Evolutionary conservation across 2,113 vertebrate genomes (phyloP).

Genomic region (Dendropsophus ebraccatus): DNA sequence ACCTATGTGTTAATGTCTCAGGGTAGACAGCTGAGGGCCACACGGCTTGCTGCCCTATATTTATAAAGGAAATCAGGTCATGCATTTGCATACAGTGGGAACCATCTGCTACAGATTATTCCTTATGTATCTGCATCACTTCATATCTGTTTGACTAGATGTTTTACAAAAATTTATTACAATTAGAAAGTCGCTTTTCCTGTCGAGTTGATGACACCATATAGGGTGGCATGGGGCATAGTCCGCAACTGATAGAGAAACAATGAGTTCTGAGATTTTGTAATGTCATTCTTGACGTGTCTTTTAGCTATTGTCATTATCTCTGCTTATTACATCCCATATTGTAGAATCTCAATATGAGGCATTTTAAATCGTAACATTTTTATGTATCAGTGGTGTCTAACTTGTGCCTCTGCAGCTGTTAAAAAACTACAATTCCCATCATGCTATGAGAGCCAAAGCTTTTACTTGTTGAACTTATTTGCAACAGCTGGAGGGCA

Average conservation of each 20-base stretch:
- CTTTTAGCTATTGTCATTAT: neutral
- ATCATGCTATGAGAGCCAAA: too few species aligned
- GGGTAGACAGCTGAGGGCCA: neutral
- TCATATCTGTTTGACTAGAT: neutral
- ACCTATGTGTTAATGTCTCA: constrained; percentile 17
- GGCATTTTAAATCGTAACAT: too few species aligned
- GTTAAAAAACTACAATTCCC: too few species aligned
- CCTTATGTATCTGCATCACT: constrained; percentile 17
- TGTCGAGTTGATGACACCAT: neutral
- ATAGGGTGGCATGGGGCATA: neutral
- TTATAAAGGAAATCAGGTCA: constrained; percentile 40
- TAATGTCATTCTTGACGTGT: neutral
- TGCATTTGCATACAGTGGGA: constrained; percentile 5
- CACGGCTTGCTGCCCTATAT: constrained; percentile 16
- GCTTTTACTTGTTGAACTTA: too few species aligned
- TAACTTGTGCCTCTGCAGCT: too few species aligned
- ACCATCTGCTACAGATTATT: constrained; percentile 30
- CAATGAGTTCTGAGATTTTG: neutral
- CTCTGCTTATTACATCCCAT: neutral
- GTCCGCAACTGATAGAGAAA: neutral
- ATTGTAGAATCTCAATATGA: too few species aligned
- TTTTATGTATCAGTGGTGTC: too few species aligned
- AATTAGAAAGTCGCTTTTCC: neutral
- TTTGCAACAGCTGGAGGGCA: too few species aligned
- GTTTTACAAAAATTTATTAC: neutral